Evolutionary conservation across 2,888 invertebrate species (phyloP), one percentile per base, ranked within the genome.

Genomic region (Acanthococcus lagerstroemiae): DNA sequence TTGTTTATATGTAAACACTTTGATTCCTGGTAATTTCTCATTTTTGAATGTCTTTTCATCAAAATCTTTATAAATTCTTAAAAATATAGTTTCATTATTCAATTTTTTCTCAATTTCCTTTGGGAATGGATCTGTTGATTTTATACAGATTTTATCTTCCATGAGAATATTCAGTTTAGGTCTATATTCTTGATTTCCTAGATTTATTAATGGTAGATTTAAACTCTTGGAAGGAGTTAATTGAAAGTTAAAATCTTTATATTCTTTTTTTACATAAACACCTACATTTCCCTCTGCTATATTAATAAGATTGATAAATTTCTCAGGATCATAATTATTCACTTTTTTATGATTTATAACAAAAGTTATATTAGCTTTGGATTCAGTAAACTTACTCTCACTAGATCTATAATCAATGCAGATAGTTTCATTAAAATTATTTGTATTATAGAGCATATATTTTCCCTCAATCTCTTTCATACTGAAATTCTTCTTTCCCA

Each of bases 141-240:
- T 48, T 48, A n/a, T 19, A 48, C n/a, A 48, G 19, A 48, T 48
- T 48, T 48, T 48, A 48, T 48, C 48, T 48, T 48, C 48, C 21
- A 48, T 48, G 19, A 48, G 21, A 48, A 19, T 48, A 48, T 48
- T 48, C 3, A 48, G 48, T 48, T 48, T 48, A 48, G 48, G 48
- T n/a, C 48, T 48, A 48, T 48, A 48, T 48, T 48, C 48, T 48
- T 48, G 48, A 48, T 48, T 48, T 48, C 48, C 48, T 48, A 48
- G 19, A 48, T 48, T 48, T 48, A 48, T 48, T n/a, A 48, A 19
- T 48, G 48, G 48, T 48, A 48, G 48, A 48, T 48, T 48, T n/a
- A n/a, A n/a, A n/a, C 37, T 37, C 37, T 37, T 37, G n/a, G 37
- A 37, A 37, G 37, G 37, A 37, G 37, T 37, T 37, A 37, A 37